Base-by-base conservation (phyloP, 2,888 invertebrate species). In the Tridacna gigas region DNA sequence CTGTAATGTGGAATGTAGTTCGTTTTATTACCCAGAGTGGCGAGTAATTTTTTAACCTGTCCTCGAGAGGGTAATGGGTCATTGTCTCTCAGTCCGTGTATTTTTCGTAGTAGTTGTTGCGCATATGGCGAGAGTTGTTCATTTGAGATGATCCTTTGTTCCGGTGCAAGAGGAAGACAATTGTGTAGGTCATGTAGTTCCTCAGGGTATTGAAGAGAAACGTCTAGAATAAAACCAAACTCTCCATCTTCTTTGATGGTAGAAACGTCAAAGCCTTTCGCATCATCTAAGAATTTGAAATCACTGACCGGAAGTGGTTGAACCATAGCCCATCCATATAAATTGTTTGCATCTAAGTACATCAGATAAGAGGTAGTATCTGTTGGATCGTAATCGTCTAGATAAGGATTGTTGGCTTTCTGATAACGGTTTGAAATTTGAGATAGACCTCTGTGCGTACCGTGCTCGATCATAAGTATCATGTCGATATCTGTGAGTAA, bases 1-100 rank as follows among this genome's bases (percentile, higher is more conserved):
- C 88, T 61, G 84, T 94, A 94, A 56, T 56, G 56, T 20, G 12
- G 13, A 69, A 69, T 45, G 37, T 78, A 61, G 37, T 26, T 73
- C 51, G 22, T 22, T 63, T 48, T 71, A 66, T 73, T 45, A 25
- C 48, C 28, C 26, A 51, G 45, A 25, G 76, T 61, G 18, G n/a
- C 25, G 26, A 76, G 12, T n/a, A 71, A 45, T 76, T 60, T 48
- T 48, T 47, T 28, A 48, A 71, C 76, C 25, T 25, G 13, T 45
- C 37, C 63, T 7, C 76, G 28, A 12, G 37, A 18, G 22, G 76
- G 76, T 28, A 65, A 20, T 13, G 45, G 45, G n/a, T 76, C 65
- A n/a, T 76, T n/a, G 22, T 65, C 48, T 25, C 75, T 45, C 11
- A 63, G n/a, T 11, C 61, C 71, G 37, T 78, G 71, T 28, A 78